Evolutionary conservation across 2,888 invertebrate species (phyloP), one percentile per base, ranked within the genome.

Genomic region (Hydraecia micacea): DNA sequence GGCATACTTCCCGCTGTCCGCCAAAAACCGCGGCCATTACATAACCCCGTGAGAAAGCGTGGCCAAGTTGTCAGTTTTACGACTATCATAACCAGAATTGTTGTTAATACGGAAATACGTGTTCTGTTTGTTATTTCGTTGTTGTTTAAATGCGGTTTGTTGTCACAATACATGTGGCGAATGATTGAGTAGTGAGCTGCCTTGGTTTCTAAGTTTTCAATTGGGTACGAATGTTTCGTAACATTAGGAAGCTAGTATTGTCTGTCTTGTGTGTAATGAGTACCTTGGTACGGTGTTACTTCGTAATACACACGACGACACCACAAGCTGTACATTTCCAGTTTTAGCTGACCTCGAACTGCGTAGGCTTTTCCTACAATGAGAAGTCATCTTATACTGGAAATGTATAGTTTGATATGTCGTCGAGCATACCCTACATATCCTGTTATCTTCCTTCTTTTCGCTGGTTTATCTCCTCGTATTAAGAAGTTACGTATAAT

Each of bases 31-130:
- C 39, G 18, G 63, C 42, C 18, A 73, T 89, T 89, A 83, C 80
- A 75, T 85, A 90, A 90, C 21, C 28, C 36, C 63, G 73, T 89
- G 90, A 83, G 89, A 90, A 90, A 90, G 89, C 86, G 89, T 87
- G 77, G 83, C 89, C 73, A 84, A 87, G 36, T 62, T 77, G 83
- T 83, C 87, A 83, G 84, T 88, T 86, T 85, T 86, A 86, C 75
- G 76, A 80, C 46, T 73, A 81, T 79, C 79, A 87, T 80, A 85
- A 78, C 85, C 67, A 63, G 60, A 28, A 79, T 79, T 83, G 81
- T 83, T 77, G 73, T 78, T 72, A 55, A 72, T 83, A 87, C 81
- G 87, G 87, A 87, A 88, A 85, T 88, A 87, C 87, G 85, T 87
- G 87, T 52, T 80, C 55, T 67, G 86, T 83, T 68, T 84, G 72